Evolutionary conservation across 2,797 vertebrate genomes (phyloP).

Genomic region (Sebastes nivosus): DNA sequence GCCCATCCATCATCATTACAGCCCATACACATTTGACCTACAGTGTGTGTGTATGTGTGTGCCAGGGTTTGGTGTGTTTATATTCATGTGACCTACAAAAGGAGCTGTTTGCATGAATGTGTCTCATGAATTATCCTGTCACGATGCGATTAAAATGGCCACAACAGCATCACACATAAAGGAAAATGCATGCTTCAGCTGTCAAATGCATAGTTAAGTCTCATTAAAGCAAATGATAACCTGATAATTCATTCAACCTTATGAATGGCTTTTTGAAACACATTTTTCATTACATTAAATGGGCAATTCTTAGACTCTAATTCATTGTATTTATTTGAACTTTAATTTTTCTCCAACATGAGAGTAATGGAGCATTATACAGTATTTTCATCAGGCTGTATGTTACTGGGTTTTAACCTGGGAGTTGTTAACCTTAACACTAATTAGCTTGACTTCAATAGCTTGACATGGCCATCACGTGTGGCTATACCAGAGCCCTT

Average conservation of each 20-base stretch:
- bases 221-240: neutral
- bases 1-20: conserved; percentile 31
- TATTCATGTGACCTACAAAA: conserved; percentile 5
- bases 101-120: conserved; percentile 1
- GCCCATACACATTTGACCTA: neutral
- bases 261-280: neutral
- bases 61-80: neutral
- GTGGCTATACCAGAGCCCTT: neutral
- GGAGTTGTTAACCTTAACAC: neutral
- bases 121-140: neutral
- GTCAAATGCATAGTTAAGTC: neutral
- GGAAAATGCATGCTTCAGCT: neutral
- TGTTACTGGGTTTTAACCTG: neutral
- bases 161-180: neutral
- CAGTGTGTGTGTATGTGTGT: neutral
- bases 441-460: neutral
- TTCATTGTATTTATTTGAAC: neutral
- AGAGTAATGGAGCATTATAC: neutral
- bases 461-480: neutral
- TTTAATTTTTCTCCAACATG: neutral
- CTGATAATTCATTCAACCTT: neutral
- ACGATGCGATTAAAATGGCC: conserved; percentile 1
- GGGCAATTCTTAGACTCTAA: neutral
- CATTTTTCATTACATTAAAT: neutral
- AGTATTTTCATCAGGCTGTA: neutral